Conservation (phyloP, 2,797 vertebrate genomes). For the Steatocranus sp. region DNA sequence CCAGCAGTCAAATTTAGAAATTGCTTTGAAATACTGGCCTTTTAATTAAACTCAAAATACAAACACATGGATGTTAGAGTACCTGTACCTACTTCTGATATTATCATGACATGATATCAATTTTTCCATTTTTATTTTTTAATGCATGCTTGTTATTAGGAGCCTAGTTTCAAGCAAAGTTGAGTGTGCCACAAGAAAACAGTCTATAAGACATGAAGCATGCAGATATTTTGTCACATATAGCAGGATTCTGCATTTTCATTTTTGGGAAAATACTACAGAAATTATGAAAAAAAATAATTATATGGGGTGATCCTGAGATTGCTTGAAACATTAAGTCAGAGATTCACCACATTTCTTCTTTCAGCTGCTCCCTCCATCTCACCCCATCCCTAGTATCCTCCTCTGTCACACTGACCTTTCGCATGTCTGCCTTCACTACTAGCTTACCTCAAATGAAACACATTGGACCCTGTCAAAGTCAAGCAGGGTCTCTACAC, state of each 20-base stretch:
- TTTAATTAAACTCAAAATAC: not conserved
- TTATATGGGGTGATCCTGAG: not conserved
- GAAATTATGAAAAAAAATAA: not conserved
- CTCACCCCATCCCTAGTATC: not conserved
- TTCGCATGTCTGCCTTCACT: not conserved
- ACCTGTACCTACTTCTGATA: not conserved
- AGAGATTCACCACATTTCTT: not conserved
- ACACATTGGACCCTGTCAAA: not conserved
- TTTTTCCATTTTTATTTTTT: not conserved
- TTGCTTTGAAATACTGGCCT: not conserved
- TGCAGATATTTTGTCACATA: accelerated
- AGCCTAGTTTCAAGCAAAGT: not conserved
- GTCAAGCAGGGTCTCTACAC: not conserved
- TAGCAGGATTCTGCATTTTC: not conserved
- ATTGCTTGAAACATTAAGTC: not conserved
- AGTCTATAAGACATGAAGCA: not conserved
- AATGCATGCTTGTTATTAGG: not conserved
- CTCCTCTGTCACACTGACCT: not conserved
- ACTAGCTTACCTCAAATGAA: not conserved
- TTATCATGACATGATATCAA: not conserved
- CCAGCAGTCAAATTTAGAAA: not conserved
- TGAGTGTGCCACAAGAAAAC: not conserved
- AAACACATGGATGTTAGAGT: not conserved
- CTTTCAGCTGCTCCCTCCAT: not conserved
- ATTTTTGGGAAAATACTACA: not conserved